Percentiles rank a stretch among this genome's conserved stretches.
Evolutionary conservation across 2,113 vertebrate species (phyloP).

Genomic region (Oxyruncus cristatus): DNA sequence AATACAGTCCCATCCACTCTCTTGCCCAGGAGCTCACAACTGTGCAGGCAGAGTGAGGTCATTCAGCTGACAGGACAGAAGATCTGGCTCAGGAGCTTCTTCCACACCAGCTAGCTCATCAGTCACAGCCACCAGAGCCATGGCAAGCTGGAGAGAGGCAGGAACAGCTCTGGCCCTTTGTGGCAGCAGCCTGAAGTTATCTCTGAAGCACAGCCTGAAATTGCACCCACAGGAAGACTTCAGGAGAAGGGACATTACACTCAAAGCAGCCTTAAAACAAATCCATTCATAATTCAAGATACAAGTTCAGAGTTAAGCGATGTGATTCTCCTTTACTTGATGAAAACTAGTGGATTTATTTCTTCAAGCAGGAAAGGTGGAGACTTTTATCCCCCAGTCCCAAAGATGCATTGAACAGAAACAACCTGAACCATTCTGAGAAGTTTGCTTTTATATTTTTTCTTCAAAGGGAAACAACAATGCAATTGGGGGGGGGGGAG

Average conservation of each 20-base stretch:
- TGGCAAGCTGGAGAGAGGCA: background rate
- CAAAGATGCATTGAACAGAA: background rate
- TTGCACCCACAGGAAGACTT: background rate
- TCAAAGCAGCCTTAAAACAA: background rate
- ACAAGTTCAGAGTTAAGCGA: background rate
- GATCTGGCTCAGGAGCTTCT: background rate
- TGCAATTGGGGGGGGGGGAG: too few relatives aligned
- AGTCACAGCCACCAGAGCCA: background rate
- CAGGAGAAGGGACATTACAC: background rate
- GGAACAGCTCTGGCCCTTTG: background rate
- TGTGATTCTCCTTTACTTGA: background rate
- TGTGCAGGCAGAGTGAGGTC: background rate
- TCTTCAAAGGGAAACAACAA: background rate
- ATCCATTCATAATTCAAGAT: background rate
- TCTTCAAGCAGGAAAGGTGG: background rate
- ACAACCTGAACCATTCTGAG: background rate
- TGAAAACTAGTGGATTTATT: accelerated
- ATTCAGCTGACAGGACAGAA: accelerated
- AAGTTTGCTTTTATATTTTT: background rate
- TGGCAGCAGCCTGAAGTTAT: background rate
- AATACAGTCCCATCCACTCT: background rate
- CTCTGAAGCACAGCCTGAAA: background rate
- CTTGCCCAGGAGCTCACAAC: background rate
- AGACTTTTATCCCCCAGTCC: background rate
- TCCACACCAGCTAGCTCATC: background rate